Conservation (phyloP, 2,113 vertebrate species). For the Limnothrissa miodon region DNA sequence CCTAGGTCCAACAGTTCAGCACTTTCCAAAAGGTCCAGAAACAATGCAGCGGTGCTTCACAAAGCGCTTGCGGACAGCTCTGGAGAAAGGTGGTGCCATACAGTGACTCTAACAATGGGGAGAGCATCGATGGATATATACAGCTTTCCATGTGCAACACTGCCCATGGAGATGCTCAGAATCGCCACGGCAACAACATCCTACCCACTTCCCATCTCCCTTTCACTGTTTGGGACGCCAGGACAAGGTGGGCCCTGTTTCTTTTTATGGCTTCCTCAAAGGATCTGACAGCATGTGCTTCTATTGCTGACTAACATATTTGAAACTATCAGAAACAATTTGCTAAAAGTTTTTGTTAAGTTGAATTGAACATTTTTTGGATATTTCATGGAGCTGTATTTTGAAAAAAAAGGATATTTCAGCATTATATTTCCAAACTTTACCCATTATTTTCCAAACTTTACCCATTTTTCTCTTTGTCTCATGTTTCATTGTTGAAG, state of each 20-base stretch:
- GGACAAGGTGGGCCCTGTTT: background rate
- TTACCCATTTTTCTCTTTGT: background rate
- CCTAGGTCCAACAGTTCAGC: slow-evolving; percentile 65
- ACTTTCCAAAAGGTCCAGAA: slow-evolving; percentile 65
- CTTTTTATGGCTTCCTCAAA: background rate
- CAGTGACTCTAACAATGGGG: slow-evolving; percentile 51
- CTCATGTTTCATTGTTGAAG: background rate
- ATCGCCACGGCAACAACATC: background rate
- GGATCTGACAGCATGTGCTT: background rate
- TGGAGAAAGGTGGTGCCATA: slow-evolving; percentile 55
- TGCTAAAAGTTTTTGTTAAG: background rate
- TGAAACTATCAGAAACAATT: background rate
- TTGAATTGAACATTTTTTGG: background rate
- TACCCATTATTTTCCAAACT: too few relatives aligned
- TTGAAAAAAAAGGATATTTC: background rate
- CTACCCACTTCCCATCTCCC: background rate
- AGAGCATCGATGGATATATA: slow-evolving; percentile 48
- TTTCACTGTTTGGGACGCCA: background rate
- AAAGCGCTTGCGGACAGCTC: slow-evolving; percentile 56
- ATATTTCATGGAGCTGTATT: background rate
- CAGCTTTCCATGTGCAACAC: slow-evolving; percentile 34
- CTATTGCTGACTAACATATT: background rate
- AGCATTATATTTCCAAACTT: background rate
- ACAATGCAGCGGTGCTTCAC: slow-evolving; percentile 58
- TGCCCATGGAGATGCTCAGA: background rate